A percentile compares a stretch with the other conserved stretches of the same genome.
Conservation (phyloP, 2,797 vertebrate species). For the Urocyon cinereoargenteus region DNA sequence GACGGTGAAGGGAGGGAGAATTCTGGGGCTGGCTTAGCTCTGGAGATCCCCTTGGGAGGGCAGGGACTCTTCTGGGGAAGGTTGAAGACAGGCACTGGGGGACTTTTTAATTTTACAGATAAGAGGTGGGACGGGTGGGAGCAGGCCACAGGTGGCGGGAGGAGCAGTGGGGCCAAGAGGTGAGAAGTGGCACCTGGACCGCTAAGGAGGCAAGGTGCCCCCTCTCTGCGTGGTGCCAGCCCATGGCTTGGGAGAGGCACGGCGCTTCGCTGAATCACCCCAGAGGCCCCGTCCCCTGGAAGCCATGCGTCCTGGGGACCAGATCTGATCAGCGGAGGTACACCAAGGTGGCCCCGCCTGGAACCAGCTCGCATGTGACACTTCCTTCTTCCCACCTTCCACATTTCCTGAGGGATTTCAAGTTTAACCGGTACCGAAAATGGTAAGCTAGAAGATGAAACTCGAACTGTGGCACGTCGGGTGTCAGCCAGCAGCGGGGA, state of each 20-base stretch:
- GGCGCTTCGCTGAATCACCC: not conserved
- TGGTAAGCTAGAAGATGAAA: not conserved
- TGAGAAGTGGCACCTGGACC: fast-evolving
- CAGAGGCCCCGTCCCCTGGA: not conserved
- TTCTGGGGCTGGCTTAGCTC: not conserved
- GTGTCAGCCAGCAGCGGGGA: not conserved
- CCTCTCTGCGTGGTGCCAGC: not conserved
- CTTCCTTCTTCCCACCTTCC: not conserved
- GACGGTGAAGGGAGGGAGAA: not conserved
- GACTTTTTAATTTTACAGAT: too few relatives aligned
- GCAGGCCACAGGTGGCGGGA: not conserved
- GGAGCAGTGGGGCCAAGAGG: not conserved
- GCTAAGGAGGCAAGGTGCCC: not conserved
- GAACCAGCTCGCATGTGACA: not conserved
- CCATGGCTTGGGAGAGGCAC: not conserved
- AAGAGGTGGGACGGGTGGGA: not conserved
- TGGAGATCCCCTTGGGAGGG: not conserved
- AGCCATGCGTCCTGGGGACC: not conserved
- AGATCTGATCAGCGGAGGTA: not conserved
- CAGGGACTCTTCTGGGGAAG: not conserved
- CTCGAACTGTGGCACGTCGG: not conserved
- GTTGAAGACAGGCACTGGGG: not conserved
- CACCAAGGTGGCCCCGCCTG: not conserved
- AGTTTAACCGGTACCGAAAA: not conserved
- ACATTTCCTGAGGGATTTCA: slow-evolving; percentile 10